These are phyloP conservation scores for Petroica traversi DNA, from an alignment of 2,113 vertebrate species.

Conservation along the genomic window DNA sequence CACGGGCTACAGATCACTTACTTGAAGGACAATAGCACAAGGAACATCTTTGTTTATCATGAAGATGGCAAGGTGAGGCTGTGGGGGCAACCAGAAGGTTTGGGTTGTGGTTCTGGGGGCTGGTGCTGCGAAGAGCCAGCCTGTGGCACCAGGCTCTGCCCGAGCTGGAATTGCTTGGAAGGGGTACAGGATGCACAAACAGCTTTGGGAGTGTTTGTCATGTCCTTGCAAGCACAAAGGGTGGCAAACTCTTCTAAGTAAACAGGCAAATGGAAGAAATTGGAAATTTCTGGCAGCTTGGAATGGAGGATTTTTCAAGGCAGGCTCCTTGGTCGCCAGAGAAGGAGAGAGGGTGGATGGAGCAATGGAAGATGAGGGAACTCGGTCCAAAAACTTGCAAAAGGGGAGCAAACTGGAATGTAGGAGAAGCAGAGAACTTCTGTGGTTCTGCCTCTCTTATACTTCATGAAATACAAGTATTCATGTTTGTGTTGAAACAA, in stretches of 20 bases:
- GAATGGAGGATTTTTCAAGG: neutral
- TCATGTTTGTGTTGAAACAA: neutral
- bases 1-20: constrained; percentile 94
- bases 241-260: neutral
- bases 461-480: neutral
- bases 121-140: neutral
- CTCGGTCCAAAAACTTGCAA: neutral
- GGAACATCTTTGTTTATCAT: constrained; percentile 95
- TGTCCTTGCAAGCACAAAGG: neutral
- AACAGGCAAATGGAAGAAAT: neutral
- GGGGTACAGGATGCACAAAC: neutral
- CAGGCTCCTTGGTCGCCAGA: accelerated
- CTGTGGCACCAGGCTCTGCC: neutral
- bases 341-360: neutral
- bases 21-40: constrained; percentile 94
- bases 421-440: neutral
- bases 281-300: neutral
- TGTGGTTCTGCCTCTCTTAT: neutral
- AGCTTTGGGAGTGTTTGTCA: accelerated
- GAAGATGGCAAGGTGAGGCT: constrained; percentile 91
- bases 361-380: neutral
- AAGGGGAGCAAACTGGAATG: neutral
- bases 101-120: neutral
- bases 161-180: neutral
- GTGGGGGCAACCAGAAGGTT: neutral